These are phyloP conservation scores for Alectura lathami DNA, from an alignment of 2,113 vertebrate species.

Conservation along the genomic window DNA sequence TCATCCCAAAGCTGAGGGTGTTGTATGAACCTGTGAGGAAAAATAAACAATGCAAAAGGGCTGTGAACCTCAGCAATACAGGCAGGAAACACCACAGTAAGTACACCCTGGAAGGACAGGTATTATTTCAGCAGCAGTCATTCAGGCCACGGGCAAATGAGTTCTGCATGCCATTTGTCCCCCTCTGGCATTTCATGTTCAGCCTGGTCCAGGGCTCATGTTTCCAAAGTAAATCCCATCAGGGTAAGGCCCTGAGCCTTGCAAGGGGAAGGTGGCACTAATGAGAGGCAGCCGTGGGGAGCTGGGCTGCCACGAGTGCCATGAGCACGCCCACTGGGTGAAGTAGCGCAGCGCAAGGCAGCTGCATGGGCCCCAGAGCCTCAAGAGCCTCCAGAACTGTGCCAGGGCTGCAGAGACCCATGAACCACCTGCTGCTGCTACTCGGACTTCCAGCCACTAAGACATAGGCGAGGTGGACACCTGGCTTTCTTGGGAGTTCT, in stretches of 20 bases:
- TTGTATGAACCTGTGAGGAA: not conserved
- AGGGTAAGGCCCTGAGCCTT: not conserved
- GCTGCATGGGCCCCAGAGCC: too few species aligned
- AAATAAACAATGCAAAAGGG: not conserved
- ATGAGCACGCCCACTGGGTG: not conserved
- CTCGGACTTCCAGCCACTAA: not conserved
- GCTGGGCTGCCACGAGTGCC: not conserved
- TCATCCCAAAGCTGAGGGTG: not conserved
- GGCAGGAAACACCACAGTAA: not conserved
- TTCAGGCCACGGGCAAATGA: not conserved
- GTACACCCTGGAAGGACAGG: not conserved
- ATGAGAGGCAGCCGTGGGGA: not conserved
- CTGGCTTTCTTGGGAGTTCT: not conserved
- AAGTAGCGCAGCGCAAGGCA: not conserved
- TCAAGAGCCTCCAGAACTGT: not conserved
- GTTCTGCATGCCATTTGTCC: not conserved
- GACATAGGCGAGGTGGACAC: not conserved
- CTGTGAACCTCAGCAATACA: accelerated
- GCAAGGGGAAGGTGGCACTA: not conserved
- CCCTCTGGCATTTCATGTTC: not conserved
- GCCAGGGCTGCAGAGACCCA: not conserved
- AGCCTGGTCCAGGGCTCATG: not conserved
- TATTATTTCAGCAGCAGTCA: not conserved
- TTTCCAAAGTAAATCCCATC: not conserved
- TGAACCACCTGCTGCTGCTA: not conserved